phyloP scores from a whole-genome alignment of 2,113 vertebrate genomes.

The Polypterus bichir region DNA sequence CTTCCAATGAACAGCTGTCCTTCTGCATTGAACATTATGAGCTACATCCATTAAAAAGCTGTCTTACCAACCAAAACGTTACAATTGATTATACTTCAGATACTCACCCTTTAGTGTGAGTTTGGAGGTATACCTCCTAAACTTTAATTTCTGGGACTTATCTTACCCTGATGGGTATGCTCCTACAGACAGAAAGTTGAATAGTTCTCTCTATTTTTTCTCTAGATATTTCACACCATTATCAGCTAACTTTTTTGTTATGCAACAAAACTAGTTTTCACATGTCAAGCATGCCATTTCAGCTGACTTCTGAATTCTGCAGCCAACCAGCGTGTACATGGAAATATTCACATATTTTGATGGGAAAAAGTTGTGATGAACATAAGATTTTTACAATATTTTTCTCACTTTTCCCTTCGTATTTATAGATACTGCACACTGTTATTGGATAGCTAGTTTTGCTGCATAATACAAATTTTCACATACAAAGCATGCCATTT shows the following conservation, averaged over 20 bases:
- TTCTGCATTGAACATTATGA: background rate
- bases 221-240: background rate
- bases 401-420: too few relatives aligned
- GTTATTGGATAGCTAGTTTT: too few relatives aligned
- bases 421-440: too few relatives aligned
- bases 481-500: too few relatives aligned
- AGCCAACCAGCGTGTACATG: background rate
- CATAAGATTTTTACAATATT: background rate
- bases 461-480: too few relatives aligned
- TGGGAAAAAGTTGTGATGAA: constrained; percentile 2
- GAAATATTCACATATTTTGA: constrained; percentile 1
- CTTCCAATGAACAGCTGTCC: constrained; percentile 3
- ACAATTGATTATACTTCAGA: too few relatives aligned
- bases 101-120: background rate
- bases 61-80: too few relatives aligned
- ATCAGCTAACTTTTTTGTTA: too few relatives aligned
- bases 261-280: too few relatives aligned
- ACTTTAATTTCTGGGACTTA: constrained; percentile 9
- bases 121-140: constrained; percentile 9
- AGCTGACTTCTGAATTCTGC: background rate
- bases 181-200: constrained; percentile 1
- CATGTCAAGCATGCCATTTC: too few relatives aligned
- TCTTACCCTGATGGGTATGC: constrained; percentile 7
- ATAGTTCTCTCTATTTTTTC: background rate
- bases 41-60: too few relatives aligned